phyloP scores from a whole-genome alignment of 2,113 vertebrate species.

The Megalops atlanticus region DNA sequence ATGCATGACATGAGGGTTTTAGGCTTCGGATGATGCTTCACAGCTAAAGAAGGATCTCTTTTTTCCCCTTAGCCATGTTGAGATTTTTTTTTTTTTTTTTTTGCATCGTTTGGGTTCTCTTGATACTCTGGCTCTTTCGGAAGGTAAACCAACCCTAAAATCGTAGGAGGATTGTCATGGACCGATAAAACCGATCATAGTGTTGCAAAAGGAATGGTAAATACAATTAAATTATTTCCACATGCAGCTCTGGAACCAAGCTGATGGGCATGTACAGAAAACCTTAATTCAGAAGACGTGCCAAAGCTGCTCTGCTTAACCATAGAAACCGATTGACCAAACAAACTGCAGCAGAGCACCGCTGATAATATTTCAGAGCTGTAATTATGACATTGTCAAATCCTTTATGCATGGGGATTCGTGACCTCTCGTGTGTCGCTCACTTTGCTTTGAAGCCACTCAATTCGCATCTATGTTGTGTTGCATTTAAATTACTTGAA shows the following conservation, averaged over 20 bases:
- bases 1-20: constrained; percentile 71
- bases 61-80: background rate
- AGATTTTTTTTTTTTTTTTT: background rate
- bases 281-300: background rate
- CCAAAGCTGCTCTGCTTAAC: background rate
- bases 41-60: constrained; percentile 46
- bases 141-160: background rate
- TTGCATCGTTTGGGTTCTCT: no score
- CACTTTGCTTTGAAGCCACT: no score
- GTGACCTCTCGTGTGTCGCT: no score
- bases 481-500: no score
- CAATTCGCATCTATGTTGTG: no score
- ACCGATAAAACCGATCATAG: background rate
- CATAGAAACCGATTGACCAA: background rate
- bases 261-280: background rate
- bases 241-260: no score
- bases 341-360: background rate
- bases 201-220: no score
- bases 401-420: background rate
- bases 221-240: no score
- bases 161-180: background rate
- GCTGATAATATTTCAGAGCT: background rate
- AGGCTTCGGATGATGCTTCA: constrained; percentile 58
- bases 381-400: no score
- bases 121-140: background rate